phyloP scores from a whole-genome alignment of 2,113 vertebrate species.

The Rhinichthys klamathensis region DNA sequence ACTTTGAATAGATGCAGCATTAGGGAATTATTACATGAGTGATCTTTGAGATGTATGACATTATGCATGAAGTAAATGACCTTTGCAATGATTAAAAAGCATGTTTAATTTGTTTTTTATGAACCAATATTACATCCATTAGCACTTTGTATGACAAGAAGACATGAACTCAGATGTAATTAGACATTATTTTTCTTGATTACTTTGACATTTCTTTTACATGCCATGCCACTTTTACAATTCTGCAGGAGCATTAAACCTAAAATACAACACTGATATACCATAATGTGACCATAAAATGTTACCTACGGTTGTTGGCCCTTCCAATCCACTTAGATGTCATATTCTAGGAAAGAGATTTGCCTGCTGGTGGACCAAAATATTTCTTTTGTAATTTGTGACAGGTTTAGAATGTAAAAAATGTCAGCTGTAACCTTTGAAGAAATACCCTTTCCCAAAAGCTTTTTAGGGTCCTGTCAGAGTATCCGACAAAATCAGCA shows the following conservation, averaged over 20 bases:
- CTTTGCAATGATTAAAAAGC: neutral
- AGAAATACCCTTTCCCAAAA: conserved; percentile 12
- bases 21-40: neutral
- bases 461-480: neutral
- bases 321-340: neutral
- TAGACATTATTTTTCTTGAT: neutral
- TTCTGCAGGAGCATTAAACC: neutral
- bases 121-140: too few species aligned
- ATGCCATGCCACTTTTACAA: too few species aligned
- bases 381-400: conserved; percentile 29
- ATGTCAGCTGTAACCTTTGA: conserved; percentile 38
- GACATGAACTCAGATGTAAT: neutral
- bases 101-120: too few species aligned
- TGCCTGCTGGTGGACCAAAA: conserved; percentile 22
- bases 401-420: conserved; percentile 18
- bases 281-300: conserved; percentile 6
- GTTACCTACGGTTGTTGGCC: neutral
- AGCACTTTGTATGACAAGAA: neutral
- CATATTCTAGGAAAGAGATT: neutral
- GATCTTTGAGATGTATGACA: neutral
- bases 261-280: conserved; percentile 3
- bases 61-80: neutral
- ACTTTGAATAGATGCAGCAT: neutral
- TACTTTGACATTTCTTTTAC: too few species aligned
- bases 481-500: conserved; percentile 1